Base-by-base conservation (phyloP, 2,888 invertebrate species). In the Arenicola marina region DNA sequence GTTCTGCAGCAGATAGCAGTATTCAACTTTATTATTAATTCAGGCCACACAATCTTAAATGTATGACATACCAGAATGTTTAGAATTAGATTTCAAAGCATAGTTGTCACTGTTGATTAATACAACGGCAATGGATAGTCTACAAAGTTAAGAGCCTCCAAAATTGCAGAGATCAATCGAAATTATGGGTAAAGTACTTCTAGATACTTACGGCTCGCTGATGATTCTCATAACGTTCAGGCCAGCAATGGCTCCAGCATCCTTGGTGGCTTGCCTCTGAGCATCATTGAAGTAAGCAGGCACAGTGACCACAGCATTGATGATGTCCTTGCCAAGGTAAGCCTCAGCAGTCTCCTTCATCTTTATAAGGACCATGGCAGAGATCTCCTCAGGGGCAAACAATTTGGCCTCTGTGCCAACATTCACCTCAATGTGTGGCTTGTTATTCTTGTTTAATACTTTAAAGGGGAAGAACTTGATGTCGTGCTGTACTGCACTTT, bases 211-310 rank as follows among this genome's bases (percentile, higher is more conserved):
- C 76, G 83, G 83, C 85, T 99, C 98, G 82, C 99, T 99, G 82
- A 99, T 97, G 81, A 97, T 97, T 82, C 97, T 88, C 92, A 94
- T 92, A 2, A 95, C 94, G 70, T 89, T 89, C 59, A 96, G 87
- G 59, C 95, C 88, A 73, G 98, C 93, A 83, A 98, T 98, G 56
- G 90, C 90, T 75, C 98, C 99, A 72, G 99, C 99, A 85, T 99
- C 99, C 83, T 97, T 97, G 61, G 97, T 98, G 32, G 97, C 97
- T 85, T 98, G 98, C 86, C 99, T 90, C 85, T 99, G 99, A 69
- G 97, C 98, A 85, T 99, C 98, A 80, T 99, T 99, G 89, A 99
- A 99, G 85, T 99, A 99, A 31, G 96, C 95, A 4, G 96, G 96
- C 1, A 96, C 95, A 0, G 95, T 96, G 51, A 96, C 94, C 18